Evolutionary conservation across 2,113 vertebrate genomes (phyloP).

Genomic region (Ciconia boyciana): DNA sequence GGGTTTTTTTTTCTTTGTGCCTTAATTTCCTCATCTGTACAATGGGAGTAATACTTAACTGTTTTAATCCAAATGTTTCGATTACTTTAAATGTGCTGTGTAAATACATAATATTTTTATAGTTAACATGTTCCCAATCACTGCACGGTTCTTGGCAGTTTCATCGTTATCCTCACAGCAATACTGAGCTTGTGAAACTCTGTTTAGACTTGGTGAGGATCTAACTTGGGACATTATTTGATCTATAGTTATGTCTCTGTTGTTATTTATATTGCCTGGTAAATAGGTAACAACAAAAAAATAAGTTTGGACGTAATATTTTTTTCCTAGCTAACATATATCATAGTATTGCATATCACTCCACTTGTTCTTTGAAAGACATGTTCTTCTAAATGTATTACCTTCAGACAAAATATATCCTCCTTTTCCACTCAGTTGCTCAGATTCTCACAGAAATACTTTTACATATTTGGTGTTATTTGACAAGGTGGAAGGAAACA

Average conservation of each 20-base stretch:
- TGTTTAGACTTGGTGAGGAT: background rate
- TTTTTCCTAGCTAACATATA: background rate
- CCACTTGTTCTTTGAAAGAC: background rate
- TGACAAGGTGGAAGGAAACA: background rate
- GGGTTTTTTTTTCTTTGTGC: background rate
- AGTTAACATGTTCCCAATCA: background rate
- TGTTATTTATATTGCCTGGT: background rate
- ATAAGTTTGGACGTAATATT: background rate
- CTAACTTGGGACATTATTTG: rapidly evolving
- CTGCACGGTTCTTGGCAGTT: background rate
- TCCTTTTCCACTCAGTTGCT: background rate
- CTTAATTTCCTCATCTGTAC: background rate
- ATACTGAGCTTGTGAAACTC: background rate
- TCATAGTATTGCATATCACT: background rate
- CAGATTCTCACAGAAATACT: background rate
- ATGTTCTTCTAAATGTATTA: background rate
- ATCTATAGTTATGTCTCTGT: background rate
- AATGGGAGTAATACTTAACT: background rate
- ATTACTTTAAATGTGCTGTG: background rate
- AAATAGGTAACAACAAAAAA: background rate
- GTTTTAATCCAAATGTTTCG: background rate
- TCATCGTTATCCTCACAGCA: background rate
- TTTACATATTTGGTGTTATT: background rate
- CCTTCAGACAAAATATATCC: background rate
- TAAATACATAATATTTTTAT: background rate